Base-by-base conservation (phyloP, 2,888 invertebrate genomes). In the Apamea monoglypha region DNA sequence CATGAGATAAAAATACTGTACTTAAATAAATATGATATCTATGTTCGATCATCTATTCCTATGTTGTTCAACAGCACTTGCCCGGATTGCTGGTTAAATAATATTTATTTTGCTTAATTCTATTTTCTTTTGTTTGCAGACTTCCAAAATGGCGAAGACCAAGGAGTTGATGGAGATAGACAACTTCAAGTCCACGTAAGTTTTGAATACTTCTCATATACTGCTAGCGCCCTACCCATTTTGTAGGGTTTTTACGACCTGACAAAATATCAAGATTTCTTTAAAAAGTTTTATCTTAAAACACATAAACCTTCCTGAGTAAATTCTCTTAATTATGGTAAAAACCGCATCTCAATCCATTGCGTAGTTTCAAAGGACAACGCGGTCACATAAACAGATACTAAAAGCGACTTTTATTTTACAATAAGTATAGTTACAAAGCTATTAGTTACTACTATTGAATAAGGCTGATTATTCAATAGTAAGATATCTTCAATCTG, bases 161-260 rank as follows among this genome's bases (percentile, higher is more conserved):
- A 92, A 91, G 64, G 91, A 92, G 32, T 87, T 82, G 36, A 82
- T 91, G 64, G 89, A 91, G 75, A 91, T 92, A 77, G 92, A 94
- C 25, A 94, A 94, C 80, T 95, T 95, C 67, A 94, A 94, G 81
- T 95, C 95, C 0, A 95, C 95, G 95, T 95, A 90, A 95, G 95
- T 95, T 78, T 64, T 70, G 0, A 2, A 47, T 59, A 29, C 2
- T 61, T 29, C 29, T 61, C 29, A 16, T 29, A 61, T 14, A n/a
- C 56, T 21, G 2, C 1, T 59, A 16, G n/a, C 6, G 6, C n/a
- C 5, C n/a, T 14, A 5, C 12, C 1, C n/a, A 0, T 0, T n/a
- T 59, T 14, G n/a, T n/a, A 59, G 0, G 5, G 14, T 6, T 59
- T 59, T 16, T 2, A 29, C 16, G 16, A 29, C 14, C n/a, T n/a